Evolutionary conservation across 2,113 vertebrate species (phyloP), one percentile per base, ranked within the genome.

Genomic region (Colius striatus): DNA sequence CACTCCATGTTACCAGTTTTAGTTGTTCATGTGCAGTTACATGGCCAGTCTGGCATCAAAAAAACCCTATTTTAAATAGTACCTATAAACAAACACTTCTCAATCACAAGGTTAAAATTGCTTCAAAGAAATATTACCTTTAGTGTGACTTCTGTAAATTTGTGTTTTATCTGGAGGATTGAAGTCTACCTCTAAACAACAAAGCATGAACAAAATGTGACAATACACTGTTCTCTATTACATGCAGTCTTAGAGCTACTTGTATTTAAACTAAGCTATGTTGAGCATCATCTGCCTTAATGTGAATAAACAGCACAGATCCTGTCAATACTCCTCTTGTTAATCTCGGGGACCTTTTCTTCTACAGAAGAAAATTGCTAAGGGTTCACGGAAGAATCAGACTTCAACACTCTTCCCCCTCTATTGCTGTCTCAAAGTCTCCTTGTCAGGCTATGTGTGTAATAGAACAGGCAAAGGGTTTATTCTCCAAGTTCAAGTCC

Each of bases 221-320:
- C 47, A 32, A 30, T 70, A 13, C 6, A 13, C 26, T 18, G 2
- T 76, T 76, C 45, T 58, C 16, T 62, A 8, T 55, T 61, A 30
- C 9, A 25, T 50, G 50, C 12, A 38, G 3, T 74, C 16, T 84
- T 80, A 23, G 9, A 63, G 26, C 41, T 62, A 5, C 36, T 86
- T 2, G 1, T 43, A 8, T 68, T 84, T 81, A 38, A 87, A 58
- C 58, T 76, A 43, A 86, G 43, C 50, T 23, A 11, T 70, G 8
- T 14, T 74, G 38, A 74, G 47, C n/a, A 41, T 58, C 38, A 17
- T 34, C 20, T 82, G 18, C 54, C 34, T 9, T 72, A 82, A 63
- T 21, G 38, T 13, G 25, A 45, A 30, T 2, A 12, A 25, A 32
- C 23, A 81, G 17, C 29, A 38, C 43, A 0, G 0, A 38, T 41